A percentile compares a stretch with the other conserved stretches of the same genome.
phyloP scores from a whole-genome alignment of 2,888 invertebrate genomes.

The Acanthosoma haemorrhoidale region DNA sequence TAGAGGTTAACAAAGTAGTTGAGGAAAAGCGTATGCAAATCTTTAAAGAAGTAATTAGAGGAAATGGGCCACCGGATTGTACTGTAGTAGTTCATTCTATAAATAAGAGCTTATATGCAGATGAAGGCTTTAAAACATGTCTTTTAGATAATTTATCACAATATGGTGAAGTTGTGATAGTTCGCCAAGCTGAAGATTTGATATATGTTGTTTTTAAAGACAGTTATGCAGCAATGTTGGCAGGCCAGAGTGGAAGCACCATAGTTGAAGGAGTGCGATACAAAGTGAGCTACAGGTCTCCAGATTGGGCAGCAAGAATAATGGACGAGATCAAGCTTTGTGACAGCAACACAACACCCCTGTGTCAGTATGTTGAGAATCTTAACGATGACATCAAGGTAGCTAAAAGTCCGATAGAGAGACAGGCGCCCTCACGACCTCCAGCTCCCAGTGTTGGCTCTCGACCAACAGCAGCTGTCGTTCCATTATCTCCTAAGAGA shows the following conservation, averaged over 20 bases:
- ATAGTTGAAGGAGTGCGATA: conserved; percentile 62
- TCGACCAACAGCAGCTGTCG: conserved; percentile 52
- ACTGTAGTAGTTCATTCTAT: conserved; percentile 71
- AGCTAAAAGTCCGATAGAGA: not conserved
- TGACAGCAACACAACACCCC: conserved; percentile 75
- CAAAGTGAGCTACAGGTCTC: conserved; percentile 70
- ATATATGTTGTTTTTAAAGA: conserved; percentile 90
- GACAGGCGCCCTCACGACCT: conserved; percentile 51
- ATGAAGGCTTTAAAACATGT: conserved; percentile 72
- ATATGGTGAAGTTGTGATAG: conserved; percentile 83
- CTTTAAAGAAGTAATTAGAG: conserved; percentile 76
- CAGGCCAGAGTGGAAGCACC: conserved; percentile 52
- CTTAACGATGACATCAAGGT: not conserved
- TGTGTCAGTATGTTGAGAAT: conserved; percentile 51
- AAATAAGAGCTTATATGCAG: conserved; percentile 59
- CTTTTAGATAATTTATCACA: conserved; percentile 74
- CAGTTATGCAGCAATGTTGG: conserved; percentile 79
- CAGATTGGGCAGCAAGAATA: conserved; percentile 77
- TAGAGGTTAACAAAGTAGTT: conserved; percentile 78
- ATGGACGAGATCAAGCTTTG: conserved; percentile 78
- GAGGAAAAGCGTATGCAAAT: conserved; percentile 68
- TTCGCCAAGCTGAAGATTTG: conserved; percentile 81
- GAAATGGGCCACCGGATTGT: conserved; percentile 91
- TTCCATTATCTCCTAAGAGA: conserved; percentile 40
- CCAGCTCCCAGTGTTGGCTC: conserved; percentile 52